Base-by-base conservation (phyloP, 2,888 invertebrate genomes). In the Drosophila ezoana region DNA sequence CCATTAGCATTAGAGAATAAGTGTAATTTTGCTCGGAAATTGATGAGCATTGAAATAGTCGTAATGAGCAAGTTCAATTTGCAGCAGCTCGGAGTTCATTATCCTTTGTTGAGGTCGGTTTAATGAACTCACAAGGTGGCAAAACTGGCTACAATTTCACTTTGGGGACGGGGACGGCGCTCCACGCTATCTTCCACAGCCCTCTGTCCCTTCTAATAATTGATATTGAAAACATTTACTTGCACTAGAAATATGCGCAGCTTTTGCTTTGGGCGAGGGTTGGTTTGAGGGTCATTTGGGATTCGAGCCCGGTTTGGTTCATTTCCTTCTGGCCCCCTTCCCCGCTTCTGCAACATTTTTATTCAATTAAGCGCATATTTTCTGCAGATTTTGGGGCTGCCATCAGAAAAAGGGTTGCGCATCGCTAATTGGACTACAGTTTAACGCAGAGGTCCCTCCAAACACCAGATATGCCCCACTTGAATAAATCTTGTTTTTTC, bases 301-400 rank as follows among this genome's bases (percentile, higher is more conserved):
- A 57, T 45, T 38, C 16, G 54, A 41, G n/a, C 14, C 37, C 32
- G 44, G 23, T 52, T 49, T 20, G 38, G 41, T 45, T 66, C 18
- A 56, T 44, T 56, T 59, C 35, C 49, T 11, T 35, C 28, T 9
- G 1, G 1, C 23, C 20, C 13, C 4, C 57, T 1, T 28, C 16
- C 10, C 28, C 28, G 2, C 28, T 8, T 35, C 4, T 1, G 13
- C 47, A 45, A 33, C 28, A 33, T 64, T 62, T 59, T 54, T 62
- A 78, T 75, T 78, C 79, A 83, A 83, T 83, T 87, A 84, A 84
- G 76, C 84, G 81, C 83, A 83, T 74, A 83, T 86, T 86, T 86
- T 76, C 62, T 45, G 54, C 14, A 54, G 66, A 76, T 83, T 79
- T 80, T 76, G 62, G 48, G 59, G 33, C 67, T 71, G 45, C 48